These are phyloP conservation scores for Perdita meconis DNA, from an alignment of 2,888 invertebrate genomes.

Conservation along the genomic window DNA sequence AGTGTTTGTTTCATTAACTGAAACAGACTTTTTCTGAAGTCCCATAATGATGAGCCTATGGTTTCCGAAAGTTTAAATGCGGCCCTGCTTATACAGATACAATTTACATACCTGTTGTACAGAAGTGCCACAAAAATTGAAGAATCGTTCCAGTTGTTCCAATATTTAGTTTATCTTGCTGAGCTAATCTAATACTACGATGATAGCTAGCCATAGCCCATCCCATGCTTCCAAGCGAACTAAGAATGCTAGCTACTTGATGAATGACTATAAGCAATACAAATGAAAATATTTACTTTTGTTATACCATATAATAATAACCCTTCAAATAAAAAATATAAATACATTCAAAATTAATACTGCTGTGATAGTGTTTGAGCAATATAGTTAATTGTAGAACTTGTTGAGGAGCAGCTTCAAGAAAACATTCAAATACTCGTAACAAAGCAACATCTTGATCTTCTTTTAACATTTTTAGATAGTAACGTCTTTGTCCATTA, in stretches of 20 bases:
- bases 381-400: slow-evolving; percentile 90
- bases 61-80: no score
- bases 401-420: slow-evolving; percentile 93
- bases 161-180: slow-evolving; percentile 92
- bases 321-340: slow-evolving; percentile 41
- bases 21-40: no score
- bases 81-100: slow-evolving; percentile 58
- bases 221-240: slow-evolving; percentile 94
- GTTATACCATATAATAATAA: neutral
- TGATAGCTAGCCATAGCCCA: slow-evolving; percentile 96
- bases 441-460: slow-evolving; percentile 92
- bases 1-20: no score
- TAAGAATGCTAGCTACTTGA: slow-evolving; percentile 90
- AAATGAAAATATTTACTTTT: slow-evolving; percentile 15
- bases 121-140: slow-evolving; percentile 94
- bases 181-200: slow-evolving; percentile 91
- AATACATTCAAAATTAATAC: slow-evolving; percentile 85
- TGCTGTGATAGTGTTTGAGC: slow-evolving; percentile 86
- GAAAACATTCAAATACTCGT: slow-evolving; percentile 91
- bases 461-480: slow-evolving; percentile 90
- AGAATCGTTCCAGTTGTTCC: slow-evolving; percentile 89
- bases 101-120: slow-evolving; percentile 88
- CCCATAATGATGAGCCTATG: no score
- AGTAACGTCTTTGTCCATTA: slow-evolving; percentile 88
- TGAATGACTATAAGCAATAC: slow-evolving; percentile 84